Percentiles rank a stretch among this genome's conserved stretches.
These are phyloP conservation scores for Drosophila tanythrix DNA, from an alignment of 2,888 invertebrate genomes.

Conservation along the genomic window DNA sequence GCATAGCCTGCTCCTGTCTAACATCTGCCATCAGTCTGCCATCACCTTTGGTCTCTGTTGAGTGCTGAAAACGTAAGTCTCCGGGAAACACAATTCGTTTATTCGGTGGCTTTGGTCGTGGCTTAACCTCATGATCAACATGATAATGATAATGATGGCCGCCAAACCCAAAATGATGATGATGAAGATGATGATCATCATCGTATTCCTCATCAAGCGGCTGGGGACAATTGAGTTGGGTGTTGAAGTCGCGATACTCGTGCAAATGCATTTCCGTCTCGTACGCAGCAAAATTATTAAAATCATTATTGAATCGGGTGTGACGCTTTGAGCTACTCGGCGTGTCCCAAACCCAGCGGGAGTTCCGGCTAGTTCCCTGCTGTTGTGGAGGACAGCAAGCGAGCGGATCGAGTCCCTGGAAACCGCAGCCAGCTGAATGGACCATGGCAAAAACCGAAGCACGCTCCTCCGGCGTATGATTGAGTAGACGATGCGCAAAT, in stretches of 20 bases:
- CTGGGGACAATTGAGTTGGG: slow-evolving; percentile 81
- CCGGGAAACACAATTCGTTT: slow-evolving; percentile 70
- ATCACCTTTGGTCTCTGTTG: slow-evolving; percentile 19
- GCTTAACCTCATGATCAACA: slow-evolving; percentile 47
- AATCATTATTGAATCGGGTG: slow-evolving; percentile 8
- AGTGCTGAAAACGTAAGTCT: slow-evolving; percentile 68
- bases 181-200: slow-evolving; percentile 7
- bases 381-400: slow-evolving; percentile 74
- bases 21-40: slow-evolving; percentile 15
- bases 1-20: slow-evolving; percentile 4
- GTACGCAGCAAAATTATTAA: slow-evolving; percentile 24
- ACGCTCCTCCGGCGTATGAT: slow-evolving; percentile 61
- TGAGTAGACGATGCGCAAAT: slow-evolving; percentile 65
- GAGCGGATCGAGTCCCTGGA: slow-evolving; percentile 70
- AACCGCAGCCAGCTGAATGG: slow-evolving; percentile 77
- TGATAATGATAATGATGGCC: slow-evolving; percentile 51
- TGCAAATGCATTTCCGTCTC: slow-evolving; percentile 68
- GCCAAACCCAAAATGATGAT: slow-evolving; percentile 20
- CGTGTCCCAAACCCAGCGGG: slow-evolving; percentile 82
- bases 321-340: slow-evolving; percentile 1
- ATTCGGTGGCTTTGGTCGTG: slow-evolving; percentile 48
- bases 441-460: slow-evolving; percentile 64
- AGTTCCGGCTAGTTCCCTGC: slow-evolving; percentile 29
- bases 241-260: slow-evolving; percentile 79
- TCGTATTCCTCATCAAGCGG: slow-evolving; percentile 70